Evolutionary conservation across 2,797 vertebrate genomes (phyloP).

Genomic region (Luscinia luscinia): DNA sequence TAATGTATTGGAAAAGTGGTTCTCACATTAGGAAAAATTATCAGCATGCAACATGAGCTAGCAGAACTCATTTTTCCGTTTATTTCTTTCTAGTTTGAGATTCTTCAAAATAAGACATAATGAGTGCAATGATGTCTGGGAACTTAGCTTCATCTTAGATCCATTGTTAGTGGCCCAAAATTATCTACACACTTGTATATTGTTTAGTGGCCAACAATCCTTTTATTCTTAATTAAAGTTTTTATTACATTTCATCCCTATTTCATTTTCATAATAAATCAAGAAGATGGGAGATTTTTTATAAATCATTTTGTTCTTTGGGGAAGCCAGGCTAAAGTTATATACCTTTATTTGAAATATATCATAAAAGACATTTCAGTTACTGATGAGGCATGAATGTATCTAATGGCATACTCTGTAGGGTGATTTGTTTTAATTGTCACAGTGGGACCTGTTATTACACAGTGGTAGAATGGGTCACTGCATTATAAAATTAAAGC

Average conservation of each 20-base stretch:
- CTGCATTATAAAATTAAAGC: constrained; percentile 90
- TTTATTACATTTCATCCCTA: constrained; percentile 7
- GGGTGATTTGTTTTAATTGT: constrained; percentile 96
- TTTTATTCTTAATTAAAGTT: constrained; percentile 44
- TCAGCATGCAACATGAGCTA: background rate
- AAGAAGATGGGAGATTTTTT: background rate
- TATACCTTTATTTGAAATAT: constrained; percentile 82
- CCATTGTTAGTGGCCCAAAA: constrained; percentile 1
- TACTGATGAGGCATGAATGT: constrained; percentile 92
- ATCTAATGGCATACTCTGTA: constrained; percentile 84
- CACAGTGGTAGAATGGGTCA: constrained; percentile 87
- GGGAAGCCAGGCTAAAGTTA: constrained; percentile 18
- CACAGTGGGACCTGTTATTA: constrained; percentile 89
- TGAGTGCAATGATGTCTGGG: background rate
- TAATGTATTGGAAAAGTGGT: background rate
- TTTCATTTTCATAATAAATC: constrained; percentile 40
- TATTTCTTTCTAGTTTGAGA: background rate
- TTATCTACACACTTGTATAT: background rate
- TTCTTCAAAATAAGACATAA: background rate
- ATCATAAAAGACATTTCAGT: constrained; percentile 87
- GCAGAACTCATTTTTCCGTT: background rate
- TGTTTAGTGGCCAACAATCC: constrained; percentile 50
- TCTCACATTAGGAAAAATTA: background rate
- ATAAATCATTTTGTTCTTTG: constrained; percentile 55
- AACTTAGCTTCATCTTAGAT: background rate